These are phyloP conservation scores for Parus major DNA, from an alignment of 2,113 vertebrate species.

Conservation along the genomic window DNA sequence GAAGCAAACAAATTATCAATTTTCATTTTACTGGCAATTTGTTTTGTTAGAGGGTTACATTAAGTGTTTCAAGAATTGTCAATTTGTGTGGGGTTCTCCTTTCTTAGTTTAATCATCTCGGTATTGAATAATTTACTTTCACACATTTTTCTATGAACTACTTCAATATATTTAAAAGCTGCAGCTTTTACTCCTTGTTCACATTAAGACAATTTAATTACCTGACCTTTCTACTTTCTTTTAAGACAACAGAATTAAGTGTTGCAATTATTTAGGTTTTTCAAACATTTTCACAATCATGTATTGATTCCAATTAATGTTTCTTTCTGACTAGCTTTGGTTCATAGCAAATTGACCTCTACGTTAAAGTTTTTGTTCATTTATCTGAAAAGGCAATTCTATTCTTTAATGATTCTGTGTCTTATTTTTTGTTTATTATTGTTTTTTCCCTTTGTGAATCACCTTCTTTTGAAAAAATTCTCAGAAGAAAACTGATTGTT, in stretches of 20 bases:
- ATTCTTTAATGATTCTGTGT: not conserved
- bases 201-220: conserved; percentile 71
- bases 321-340: not conserved
- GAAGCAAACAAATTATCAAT: conserved; percentile 6
- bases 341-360: conserved; percentile 4
- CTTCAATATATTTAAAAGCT: conserved; percentile 20
- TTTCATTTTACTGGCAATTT: conserved; percentile 28
- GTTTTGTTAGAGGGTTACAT: not conserved
- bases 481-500: not conserved
- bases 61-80: conserved; percentile 11
- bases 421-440: not conserved
- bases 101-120: conserved; percentile 22
- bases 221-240: conserved; percentile 55
- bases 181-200: conserved; percentile 33
- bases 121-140: conserved; percentile 5
- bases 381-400: not conserved
- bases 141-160: not conserved
- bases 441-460: not conserved
- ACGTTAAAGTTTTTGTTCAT: not conserved
- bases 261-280: conserved; percentile 54
- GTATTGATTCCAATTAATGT: conserved; percentile 60
- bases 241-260: conserved; percentile 58
- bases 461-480: not conserved
- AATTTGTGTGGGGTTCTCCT: not conserved
- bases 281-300: not conserved